Evolutionary conservation across 2,113 vertebrate species (phyloP), one percentile per base, ranked within the genome.

Genomic region (Laterallus jamaicensis): DNA sequence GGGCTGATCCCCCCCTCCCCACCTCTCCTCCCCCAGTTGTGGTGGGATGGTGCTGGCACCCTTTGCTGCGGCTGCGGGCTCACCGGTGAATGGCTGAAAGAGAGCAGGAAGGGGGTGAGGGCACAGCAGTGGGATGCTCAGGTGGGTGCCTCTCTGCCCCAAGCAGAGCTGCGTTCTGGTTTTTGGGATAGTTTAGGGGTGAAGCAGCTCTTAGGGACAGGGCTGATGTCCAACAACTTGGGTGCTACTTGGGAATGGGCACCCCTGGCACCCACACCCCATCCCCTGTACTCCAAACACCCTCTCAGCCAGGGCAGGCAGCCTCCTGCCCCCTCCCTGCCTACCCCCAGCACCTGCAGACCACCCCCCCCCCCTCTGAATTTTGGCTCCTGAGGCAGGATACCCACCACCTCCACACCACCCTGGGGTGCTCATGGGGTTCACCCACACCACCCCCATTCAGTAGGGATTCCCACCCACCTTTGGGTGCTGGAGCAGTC

Each of bases 361-460:
- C 25, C 16, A 12, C 13, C 12, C 73, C 44, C 44, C 44, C 44
- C 44, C 17, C 44, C n/a, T n/a, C n/a, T 15, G 16, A 32, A 31
- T 37, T 62, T 60, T n/a, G 16, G 9, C 17, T 66, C n/a, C 71
- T 0, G 0, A 20, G 0, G 1, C 32, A 12, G 31, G 31, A 24
- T 1, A 2, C 21, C 39, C 66, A 20, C 37, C 3, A 0, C 44
- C 28, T 54, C 44, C 20, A 5, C 1, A 0, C 29, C 63, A 8
- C 4, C 35, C 7, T 1, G 0, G 14, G 15, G 31, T n/a, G 9
- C 40, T 56, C 2, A 0, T 0, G 2, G 54, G 29, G 42, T 37
- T 59, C 44, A 11, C 15, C 64, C 56, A 20, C 20, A 37, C 14
- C 20, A 19, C 22, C 22, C 40, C 39, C 12, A 35, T 35, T 35